These are phyloP conservation scores for Dipodomys ordii DNA, from an alignment of 2,113 vertebrate genomes.

Conservation along the genomic window DNA sequence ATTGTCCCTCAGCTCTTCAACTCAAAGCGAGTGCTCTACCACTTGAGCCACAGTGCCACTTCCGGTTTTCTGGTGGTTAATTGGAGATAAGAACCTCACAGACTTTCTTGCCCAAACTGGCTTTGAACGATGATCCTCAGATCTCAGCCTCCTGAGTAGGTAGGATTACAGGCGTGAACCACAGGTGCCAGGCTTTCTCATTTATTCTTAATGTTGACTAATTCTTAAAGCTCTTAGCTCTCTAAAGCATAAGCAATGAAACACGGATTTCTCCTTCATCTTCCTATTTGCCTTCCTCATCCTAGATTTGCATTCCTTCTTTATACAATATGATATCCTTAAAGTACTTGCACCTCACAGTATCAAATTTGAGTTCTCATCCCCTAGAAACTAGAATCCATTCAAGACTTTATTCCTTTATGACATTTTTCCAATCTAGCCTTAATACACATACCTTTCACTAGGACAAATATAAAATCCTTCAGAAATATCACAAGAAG, in stretches of 20 bases:
- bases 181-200: not conserved
- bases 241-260: not conserved
- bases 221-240: not conserved
- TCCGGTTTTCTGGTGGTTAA: no score
- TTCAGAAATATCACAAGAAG: conserved; percentile 30
- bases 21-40: no score
- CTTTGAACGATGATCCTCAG: no score
- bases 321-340: not conserved
- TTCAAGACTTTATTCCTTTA: conserved; percentile 3
- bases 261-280: not conserved
- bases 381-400: not conserved
- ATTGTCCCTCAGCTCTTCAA: no score
- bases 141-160: no score
- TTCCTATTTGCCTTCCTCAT: not conserved
- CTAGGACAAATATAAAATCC: not conserved
- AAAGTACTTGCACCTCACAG: conserved; percentile 31
- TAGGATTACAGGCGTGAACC: no score
- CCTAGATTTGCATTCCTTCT: not conserved
- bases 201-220: not conserved
- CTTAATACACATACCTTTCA: not conserved
- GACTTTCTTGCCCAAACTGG: no score
- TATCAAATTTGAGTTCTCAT: conserved; percentile 18
- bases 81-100: no score
- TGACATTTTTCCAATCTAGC: not conserved
- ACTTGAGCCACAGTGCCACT: no score